phyloP scores from a whole-genome alignment of 2,888 invertebrate species.

The Netelia virgata region DNA sequence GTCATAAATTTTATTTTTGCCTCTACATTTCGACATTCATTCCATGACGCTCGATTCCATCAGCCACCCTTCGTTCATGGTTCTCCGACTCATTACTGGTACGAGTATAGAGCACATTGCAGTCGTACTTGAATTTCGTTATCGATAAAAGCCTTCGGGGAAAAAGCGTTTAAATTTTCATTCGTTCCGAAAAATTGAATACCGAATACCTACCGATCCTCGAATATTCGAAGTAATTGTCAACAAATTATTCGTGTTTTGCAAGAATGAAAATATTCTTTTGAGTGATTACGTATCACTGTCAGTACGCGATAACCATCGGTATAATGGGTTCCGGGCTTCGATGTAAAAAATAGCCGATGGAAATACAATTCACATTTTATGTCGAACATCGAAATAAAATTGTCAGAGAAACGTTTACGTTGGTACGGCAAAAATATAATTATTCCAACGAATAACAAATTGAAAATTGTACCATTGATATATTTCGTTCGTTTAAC shows the following conservation, averaged over 20 bases:
- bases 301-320: neutral
- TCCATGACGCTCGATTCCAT: neutral
- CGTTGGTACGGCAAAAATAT: slow-evolving; percentile 4
- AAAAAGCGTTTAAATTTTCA: neutral
- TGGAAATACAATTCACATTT: slow-evolving; percentile 17
- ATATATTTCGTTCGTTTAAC: neutral
- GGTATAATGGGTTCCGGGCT: neutral
- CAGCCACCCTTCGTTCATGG: neutral
- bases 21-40: neutral
- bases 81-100: neutral
- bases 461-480: neutral
- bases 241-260: neutral
- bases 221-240: slow-evolving; percentile 5
- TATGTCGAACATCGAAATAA: neutral
- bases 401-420: neutral
- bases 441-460: slow-evolving; percentile 9
- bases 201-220: no score
- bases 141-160: neutral
- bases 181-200: neutral
- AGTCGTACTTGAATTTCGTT: neutral
- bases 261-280: neutral
- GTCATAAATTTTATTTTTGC: neutral
- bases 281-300: neutral
- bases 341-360: neutral
- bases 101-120: neutral